These are phyloP conservation scores for Drosophila ambigua DNA, from an alignment of 1,140 invertebrate species.

Conservation along the genomic window DNA sequence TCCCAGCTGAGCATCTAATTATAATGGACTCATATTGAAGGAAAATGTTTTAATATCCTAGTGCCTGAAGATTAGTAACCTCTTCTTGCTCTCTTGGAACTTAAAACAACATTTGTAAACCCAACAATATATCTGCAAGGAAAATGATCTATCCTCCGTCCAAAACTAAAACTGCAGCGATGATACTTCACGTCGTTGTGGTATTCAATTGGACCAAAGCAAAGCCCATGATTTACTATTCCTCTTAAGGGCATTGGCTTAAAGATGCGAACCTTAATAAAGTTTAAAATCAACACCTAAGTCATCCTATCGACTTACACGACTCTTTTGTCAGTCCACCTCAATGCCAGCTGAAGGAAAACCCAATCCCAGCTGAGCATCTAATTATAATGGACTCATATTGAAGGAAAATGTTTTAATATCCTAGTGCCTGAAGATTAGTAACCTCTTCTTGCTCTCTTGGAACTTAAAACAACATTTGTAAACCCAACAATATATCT, in stretches of 20 bases:
- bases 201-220: constrained; percentile 57
- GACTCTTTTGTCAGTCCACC: constrained; percentile 7
- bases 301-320: neutral
- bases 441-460: constrained; percentile 26
- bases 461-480: constrained; percentile 36
- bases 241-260: constrained; percentile 69
- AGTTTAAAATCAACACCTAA: constrained; percentile 35
- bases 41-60: constrained; percentile 30
- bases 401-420: constrained; percentile 16
- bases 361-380: constrained; percentile 27
- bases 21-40: constrained; percentile 29
- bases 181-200: constrained; percentile 29
- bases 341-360: constrained; percentile 7
- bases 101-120: constrained; percentile 18
- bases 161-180: constrained; percentile 13
- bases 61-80: constrained; percentile 11
- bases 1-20: neutral
- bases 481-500: neutral
- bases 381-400: constrained; percentile 37
- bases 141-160: constrained; percentile 12
- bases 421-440: constrained; percentile 33
- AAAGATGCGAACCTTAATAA: constrained; percentile 69
- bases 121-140: too few species aligned
- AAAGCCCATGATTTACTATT: constrained; percentile 58
- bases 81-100: constrained; percentile 27